Evolutionary conservation across 2,797 vertebrate genomes (phyloP).

Genomic region (Molossus alvarezi): DNA sequence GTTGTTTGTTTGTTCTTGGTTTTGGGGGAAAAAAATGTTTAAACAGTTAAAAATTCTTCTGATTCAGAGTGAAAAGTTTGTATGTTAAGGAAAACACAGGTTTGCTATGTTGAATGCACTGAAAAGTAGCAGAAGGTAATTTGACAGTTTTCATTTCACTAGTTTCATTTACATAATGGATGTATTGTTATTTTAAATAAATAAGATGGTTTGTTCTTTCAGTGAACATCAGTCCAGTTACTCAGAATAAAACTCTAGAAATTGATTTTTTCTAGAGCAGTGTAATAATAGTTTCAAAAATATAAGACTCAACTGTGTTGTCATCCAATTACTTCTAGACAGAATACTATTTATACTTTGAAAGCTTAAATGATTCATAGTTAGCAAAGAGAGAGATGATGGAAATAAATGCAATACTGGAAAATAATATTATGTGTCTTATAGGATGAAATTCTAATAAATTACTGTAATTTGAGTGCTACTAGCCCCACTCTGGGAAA

Average conservation of each 20-base stretch:
- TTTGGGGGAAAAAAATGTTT: background rate
- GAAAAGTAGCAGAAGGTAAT: constrained; percentile 25
- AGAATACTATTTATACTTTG: constrained; percentile 76
- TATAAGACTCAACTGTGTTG: background rate
- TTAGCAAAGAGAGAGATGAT: constrained; percentile 81
- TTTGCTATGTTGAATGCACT: background rate
- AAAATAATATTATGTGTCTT: constrained; percentile 81
- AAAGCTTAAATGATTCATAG: constrained; percentile 80
- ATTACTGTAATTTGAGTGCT: constrained; percentile 80
- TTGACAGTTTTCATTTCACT: constrained; percentile 17
- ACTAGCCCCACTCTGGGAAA: constrained; percentile 73
- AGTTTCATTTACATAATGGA: constrained; percentile 34
- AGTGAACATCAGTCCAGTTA: background rate
- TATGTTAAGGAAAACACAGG: constrained; percentile 27
- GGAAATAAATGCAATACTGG: constrained; percentile 83
- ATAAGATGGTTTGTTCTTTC: background rate
- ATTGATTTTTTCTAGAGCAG: constrained; percentile 66
- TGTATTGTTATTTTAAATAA: background rate
- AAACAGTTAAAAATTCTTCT: constrained; percentile 61
- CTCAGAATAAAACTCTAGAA: background rate
- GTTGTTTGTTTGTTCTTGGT: background rate
- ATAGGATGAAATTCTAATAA: constrained; percentile 80
- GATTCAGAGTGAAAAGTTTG: constrained; percentile 3
- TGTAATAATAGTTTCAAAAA: constrained; percentile 72
- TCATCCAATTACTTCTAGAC: constrained; percentile 78